A percentile compares a stretch with the other conserved stretches of the same genome.
phyloP scores from a whole-genome alignment of 1,140 invertebrate species.

The Trichoplusia ni region DNA sequence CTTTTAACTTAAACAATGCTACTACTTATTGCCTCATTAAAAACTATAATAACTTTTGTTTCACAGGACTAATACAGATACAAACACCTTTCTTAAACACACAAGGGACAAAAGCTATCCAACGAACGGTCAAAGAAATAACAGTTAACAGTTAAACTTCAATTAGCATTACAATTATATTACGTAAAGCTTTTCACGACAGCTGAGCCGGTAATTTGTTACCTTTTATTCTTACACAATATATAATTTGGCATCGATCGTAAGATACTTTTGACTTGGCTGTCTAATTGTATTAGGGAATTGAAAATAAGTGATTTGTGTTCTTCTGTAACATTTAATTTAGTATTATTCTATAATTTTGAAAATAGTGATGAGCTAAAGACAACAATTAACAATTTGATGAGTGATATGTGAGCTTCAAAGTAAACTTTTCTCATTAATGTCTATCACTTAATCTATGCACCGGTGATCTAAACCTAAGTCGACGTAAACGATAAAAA shows the following conservation, averaged over 20 bases:
- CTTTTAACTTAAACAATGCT: no score
- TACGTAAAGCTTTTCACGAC: conserved; percentile 34
- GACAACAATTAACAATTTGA: no score
- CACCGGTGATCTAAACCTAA: background rate
- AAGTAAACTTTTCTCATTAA: no score
- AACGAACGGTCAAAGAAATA: no score
- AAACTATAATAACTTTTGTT: no score
- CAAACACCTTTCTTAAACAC: no score
- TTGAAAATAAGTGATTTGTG: background rate
- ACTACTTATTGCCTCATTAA: no score
- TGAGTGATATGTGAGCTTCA: no score
- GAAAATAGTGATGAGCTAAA: no score
- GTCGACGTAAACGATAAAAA: conserved; percentile 6
- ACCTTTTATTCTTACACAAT: conserved; percentile 47
- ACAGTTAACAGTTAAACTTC: background rate
- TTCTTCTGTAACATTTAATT: background rate
- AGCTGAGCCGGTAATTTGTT: conserved; percentile 27
- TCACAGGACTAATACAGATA: no score
- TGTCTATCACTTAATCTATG: no score
- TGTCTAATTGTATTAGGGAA: conserved; percentile 45
- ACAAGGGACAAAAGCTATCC: no score
- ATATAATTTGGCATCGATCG: conserved; percentile 50
- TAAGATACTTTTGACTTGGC: conserved; percentile 35
- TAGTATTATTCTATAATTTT: background rate
- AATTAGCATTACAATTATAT: conserved; percentile 22